Evolutionary conservation across 2,888 invertebrate genomes (phyloP).

Genomic region (Steinernema carpocapsae): DNA sequence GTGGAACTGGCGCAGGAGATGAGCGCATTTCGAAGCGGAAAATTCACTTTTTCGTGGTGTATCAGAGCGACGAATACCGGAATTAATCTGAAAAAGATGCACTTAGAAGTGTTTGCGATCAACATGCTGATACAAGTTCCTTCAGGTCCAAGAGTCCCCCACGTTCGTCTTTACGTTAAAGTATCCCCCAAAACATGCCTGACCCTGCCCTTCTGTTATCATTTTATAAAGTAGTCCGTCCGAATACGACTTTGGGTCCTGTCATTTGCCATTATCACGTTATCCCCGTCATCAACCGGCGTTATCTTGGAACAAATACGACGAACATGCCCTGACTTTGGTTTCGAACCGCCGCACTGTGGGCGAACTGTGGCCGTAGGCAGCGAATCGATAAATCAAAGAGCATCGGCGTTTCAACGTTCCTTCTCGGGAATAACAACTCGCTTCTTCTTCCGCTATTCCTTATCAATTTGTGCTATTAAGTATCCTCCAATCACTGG

Average conservation of each 20-base stretch:
- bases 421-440: constrained; percentile 13
- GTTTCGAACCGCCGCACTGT: background rate
- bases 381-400: constrained; percentile 20
- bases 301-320: background rate
- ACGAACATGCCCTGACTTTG: constrained; percentile 2
- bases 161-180: too few species aligned
- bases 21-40: background rate
- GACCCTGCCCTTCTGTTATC: too few species aligned
- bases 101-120: too few species aligned
- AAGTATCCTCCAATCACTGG: too few species aligned
- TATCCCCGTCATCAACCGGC: background rate
- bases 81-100: background rate
- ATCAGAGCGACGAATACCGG: background rate
- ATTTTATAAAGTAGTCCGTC: too few species aligned
- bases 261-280: background rate
- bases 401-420: constrained; percentile 5
- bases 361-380: background rate
- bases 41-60: background rate
- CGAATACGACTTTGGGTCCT: background rate
- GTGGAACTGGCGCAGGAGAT: background rate
- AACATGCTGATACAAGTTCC: too few species aligned
- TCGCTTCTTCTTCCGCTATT: background rate
- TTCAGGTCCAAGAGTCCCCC: too few species aligned
- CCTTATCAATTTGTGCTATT: too few species aligned
- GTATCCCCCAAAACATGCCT: too few species aligned